Evolutionary conservation across 1,140 invertebrate genomes (phyloP), one percentile per base, ranked within the genome.

Genomic region (Babylonia areolata): DNA sequence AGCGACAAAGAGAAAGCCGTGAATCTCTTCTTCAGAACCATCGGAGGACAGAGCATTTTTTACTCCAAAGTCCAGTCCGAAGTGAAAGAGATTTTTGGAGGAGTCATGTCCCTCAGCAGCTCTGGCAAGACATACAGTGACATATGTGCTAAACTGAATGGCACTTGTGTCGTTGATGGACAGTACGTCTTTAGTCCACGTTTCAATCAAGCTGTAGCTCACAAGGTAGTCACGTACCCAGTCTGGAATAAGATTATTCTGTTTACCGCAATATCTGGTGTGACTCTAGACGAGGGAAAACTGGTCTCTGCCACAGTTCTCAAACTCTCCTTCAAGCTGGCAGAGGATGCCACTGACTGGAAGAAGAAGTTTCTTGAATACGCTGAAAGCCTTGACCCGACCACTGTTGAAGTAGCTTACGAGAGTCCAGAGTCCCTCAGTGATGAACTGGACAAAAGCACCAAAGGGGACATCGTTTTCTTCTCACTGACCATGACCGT

Each of bases 401-500:
- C 28, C 11, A 64, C 11, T 40, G 33, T 51, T 23, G 81, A 82
- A 17, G 37, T 82, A 33, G 17, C 37, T 5, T 82, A 82, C 81
- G 54, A 69, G 23, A 71, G 58, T n/a, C 54, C 81, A 20, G 51
- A 88, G 6, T 89, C 88, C 20, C 39, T 92, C 1, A 83, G 87
- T 23, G 78, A 87, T 2, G 91, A 92, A 81, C 54, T 91, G 17
- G 80, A 88, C 75, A 88, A 84, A 37, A 75, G 80, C n/a, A 86
- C 84, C 6, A 42, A 64, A 11, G 87, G 87, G 20, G 89, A 91
- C 85, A 89, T 88, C 23, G 17, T 84, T 17, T 35, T 82, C 23
- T 89, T 91, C 37, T 75, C 87, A 28, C 46, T 89, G 58, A 88
- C 89, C 15, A 83, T 90, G 40, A 81, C 89, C 20, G 28, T 89